phyloP scores from a whole-genome alignment of 2,888 invertebrate species.

The Amphipoea oculea region DNA sequence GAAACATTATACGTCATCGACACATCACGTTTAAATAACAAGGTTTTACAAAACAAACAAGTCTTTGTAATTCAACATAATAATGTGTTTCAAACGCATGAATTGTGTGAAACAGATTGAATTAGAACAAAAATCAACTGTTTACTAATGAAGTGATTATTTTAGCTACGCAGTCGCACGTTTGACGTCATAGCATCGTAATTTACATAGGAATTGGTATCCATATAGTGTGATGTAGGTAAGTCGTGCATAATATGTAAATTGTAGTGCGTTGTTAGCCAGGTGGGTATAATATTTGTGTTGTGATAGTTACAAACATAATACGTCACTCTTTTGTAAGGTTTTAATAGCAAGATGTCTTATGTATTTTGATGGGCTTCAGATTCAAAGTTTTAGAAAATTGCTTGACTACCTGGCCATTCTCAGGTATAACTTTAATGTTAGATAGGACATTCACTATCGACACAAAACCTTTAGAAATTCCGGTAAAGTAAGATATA shows the following conservation, averaged over 20 bases:
- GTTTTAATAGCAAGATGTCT: not conserved
- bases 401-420: not conserved
- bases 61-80: conserved; percentile 16
- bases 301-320: not conserved
- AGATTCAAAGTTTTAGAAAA: not conserved
- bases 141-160: conserved; percentile 45
- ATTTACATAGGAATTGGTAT: conserved; percentile 21
- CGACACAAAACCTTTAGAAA: no score
- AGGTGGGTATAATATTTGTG: not conserved
- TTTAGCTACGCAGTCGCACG: conserved; percentile 38
- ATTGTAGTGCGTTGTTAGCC: not conserved
- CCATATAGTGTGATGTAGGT: conserved; percentile 40
- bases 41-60: conserved; percentile 44
- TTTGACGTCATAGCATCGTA: conserved; percentile 50
- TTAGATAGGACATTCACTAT: no score
- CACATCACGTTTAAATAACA: conserved; percentile 29
- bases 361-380: not conserved
- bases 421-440: not conserved
- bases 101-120: conserved; percentile 34
- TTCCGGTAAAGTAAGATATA: no score
- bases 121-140: conserved; percentile 51
- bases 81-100: conserved; percentile 30
- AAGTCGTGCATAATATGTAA: conserved; percentile 35
- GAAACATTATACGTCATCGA: conserved; percentile 13
- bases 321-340: not conserved